Conservation (phyloP, 2,888 invertebrate genomes). For the Allophyes oxyacanthae region DNA sequence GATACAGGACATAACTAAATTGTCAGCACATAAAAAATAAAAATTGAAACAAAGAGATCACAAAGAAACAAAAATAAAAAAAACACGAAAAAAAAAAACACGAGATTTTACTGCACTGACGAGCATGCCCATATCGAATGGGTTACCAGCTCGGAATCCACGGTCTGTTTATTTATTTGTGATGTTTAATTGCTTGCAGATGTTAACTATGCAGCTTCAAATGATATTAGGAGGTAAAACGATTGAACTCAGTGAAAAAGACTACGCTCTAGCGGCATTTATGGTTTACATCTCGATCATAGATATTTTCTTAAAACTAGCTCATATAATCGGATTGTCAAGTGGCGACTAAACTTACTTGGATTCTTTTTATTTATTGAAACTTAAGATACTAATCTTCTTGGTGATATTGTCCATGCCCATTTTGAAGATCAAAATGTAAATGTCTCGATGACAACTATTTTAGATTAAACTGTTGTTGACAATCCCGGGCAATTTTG, state of each 20-base stretch:
- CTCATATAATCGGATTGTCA: constrained; percentile 23
- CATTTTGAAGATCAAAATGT: not conserved
- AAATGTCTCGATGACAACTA: not conserved
- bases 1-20: too few species aligned
- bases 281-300: constrained; percentile 56
- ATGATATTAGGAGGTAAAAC: constrained; percentile 56
- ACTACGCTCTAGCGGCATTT: constrained; percentile 58
- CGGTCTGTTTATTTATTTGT: too few species aligned
- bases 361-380: too few species aligned
- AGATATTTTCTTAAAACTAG: constrained; percentile 45
- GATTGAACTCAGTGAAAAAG: constrained; percentile 50
- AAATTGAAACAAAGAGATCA: too few species aligned
- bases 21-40: too few species aligned
- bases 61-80: too few species aligned
- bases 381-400: not conserved
- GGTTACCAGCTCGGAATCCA: too few species aligned
- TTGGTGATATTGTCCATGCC: not conserved
- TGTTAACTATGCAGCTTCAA: constrained; percentile 58
- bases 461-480: not conserved
- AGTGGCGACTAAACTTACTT: not conserved
- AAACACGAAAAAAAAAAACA: too few species aligned
- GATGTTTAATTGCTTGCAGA: constrained; percentile 47
- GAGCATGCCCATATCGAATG: too few species aligned
- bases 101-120: too few species aligned
- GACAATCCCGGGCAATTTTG: not conserved